These are phyloP conservation scores for Lindbergichthys nudifrons DNA, from an alignment of 2,797 vertebrate genomes.

Conservation along the genomic window DNA sequence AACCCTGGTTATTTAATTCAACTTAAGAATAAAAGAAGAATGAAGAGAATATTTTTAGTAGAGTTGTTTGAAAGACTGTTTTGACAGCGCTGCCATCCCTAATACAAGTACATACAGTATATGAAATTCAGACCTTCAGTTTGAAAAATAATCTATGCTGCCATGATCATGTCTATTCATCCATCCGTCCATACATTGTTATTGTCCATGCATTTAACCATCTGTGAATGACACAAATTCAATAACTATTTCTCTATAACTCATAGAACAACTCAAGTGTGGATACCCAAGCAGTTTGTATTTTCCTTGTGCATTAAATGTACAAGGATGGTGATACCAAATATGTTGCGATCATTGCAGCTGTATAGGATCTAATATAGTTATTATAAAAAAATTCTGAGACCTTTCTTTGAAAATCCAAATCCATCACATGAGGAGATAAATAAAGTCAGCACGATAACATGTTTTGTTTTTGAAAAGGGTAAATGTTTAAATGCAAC, in stretches of 20 bases:
- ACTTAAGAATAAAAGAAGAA: background rate
- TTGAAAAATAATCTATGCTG: constrained; percentile 39
- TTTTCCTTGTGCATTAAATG: background rate
- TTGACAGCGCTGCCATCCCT: constrained; percentile 34
- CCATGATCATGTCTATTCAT: constrained; percentile 27
- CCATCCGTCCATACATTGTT: constrained; percentile 11
- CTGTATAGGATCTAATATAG: constrained; percentile 4
- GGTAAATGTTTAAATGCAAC: background rate
- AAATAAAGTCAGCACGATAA: constrained; percentile 8
- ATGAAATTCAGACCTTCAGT: constrained; percentile 33
- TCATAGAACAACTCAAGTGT: background rate
- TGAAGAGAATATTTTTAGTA: background rate
- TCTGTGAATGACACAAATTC: constrained; percentile 19
- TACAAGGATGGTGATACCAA: background rate
- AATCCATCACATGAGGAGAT: constrained; percentile 7
- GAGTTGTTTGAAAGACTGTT: constrained; percentile 21
- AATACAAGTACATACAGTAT: constrained; percentile 2
- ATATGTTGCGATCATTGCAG: background rate
- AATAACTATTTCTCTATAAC: background rate
- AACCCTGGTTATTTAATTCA: background rate
- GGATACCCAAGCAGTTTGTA: background rate
- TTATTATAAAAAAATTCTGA: background rate
- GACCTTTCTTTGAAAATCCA: constrained; percentile 1
- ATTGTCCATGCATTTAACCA: constrained; percentile 30
- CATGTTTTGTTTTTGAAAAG: background rate